phyloP scores from a whole-genome alignment of 2,888 invertebrate genomes.

The Aporophyla nigra region DNA sequence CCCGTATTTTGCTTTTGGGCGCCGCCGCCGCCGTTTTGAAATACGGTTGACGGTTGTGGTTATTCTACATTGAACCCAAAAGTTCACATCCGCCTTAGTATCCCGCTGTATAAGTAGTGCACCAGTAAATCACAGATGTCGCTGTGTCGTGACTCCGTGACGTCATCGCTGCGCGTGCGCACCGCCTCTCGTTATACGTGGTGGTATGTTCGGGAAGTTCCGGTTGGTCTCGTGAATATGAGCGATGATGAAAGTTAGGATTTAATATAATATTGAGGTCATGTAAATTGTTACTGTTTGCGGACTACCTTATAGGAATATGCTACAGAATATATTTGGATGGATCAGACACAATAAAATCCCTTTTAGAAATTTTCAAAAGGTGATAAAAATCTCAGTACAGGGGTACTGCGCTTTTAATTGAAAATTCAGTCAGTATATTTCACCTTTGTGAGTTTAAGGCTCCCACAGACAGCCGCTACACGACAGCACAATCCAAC shows the following conservation, averaged over 20 bases:
- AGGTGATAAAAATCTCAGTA: no score
- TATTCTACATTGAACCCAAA: neutral
- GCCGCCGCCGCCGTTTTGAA: neutral
- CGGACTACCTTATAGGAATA: neutral
- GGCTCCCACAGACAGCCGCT: no score
- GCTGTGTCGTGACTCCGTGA: constrained; percentile 49
- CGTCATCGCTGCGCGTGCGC: constrained; percentile 40
- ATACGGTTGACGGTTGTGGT: no score
- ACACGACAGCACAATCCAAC: no score
- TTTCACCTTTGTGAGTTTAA: no score
- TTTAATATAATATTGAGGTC: constrained; percentile 30
- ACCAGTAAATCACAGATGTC: constrained; percentile 61
- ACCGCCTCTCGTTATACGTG: constrained; percentile 11
- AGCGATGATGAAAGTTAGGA: constrained; percentile 32
- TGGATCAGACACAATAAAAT: neutral
- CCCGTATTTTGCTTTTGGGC: neutral
- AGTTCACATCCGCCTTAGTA: constrained; percentile 29
- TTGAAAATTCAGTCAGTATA: no score
- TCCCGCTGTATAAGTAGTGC: constrained; percentile 36
- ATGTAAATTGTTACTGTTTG: constrained; percentile 11
- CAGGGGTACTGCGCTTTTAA: no score
- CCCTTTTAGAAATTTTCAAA: no score
- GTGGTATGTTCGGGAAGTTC: constrained; percentile 44
- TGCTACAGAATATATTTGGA: neutral
- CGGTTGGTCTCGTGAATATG: constrained; percentile 41